These are phyloP conservation scores for Brachionus calyciflorus DNA, from an alignment of 1,140 invertebrate genomes.

Conservation along the genomic window DNA sequence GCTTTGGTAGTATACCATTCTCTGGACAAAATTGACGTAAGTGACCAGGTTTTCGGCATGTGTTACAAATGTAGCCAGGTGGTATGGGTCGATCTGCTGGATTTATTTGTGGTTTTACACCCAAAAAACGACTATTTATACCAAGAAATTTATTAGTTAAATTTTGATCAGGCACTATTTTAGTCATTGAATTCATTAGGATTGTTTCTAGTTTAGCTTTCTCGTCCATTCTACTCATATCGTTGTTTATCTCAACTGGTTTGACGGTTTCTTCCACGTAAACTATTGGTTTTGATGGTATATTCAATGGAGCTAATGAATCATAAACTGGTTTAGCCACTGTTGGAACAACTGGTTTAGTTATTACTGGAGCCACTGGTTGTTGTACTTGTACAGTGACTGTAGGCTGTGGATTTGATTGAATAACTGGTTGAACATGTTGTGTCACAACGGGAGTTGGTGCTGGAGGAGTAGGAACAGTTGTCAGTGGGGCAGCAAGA, in stretches of 20 bases:
- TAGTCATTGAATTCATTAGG: conserved; percentile 41
- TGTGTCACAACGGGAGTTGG: too few relatives aligned
- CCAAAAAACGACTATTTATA: background rate
- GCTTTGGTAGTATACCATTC: background rate
- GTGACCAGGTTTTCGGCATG: conserved; percentile 20
- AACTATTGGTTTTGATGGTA: conserved; percentile 21
- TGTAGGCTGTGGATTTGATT: too few relatives aligned
- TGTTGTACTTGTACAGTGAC: background rate
- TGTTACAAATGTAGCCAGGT: background rate
- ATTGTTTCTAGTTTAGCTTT: conserved; percentile 24
- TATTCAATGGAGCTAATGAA: conserved; percentile 22
- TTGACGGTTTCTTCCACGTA: conserved; percentile 1
- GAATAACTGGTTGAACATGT: too few relatives aligned
- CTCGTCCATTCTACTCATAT: conserved; percentile 18
- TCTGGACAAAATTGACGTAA: conserved; percentile 40
- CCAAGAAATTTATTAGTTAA: conserved; percentile 10
- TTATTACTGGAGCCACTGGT: background rate
- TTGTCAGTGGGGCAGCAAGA: too few relatives aligned
- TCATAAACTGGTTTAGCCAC: background rate
- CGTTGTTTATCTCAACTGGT: background rate
- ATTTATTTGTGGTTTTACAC: background rate
- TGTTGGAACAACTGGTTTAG: background rate
- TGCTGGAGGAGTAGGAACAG: too few relatives aligned
- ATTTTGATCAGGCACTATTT: background rate
- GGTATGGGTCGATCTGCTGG: conserved; percentile 13